phyloP scores from a whole-genome alignment of 2,888 invertebrate genomes.

The Dromius quadrimaculatus region DNA sequence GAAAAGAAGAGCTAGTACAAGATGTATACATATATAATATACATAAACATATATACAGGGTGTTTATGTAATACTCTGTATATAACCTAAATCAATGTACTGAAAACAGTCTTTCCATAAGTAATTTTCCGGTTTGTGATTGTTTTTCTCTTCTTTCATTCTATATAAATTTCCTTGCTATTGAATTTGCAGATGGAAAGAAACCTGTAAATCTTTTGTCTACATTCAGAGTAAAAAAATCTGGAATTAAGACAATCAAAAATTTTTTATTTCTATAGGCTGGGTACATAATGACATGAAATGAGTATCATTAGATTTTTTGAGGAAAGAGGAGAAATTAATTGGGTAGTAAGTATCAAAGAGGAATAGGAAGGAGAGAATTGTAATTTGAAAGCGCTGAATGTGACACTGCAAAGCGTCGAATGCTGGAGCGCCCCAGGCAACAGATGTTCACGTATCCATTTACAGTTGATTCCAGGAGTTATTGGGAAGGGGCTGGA shows the following conservation, averaged over 20 bases:
- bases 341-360: conserved; percentile 25
- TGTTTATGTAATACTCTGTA: too few relatives aligned
- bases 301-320: conserved; percentile 28
- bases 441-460: conserved; percentile 42
- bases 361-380: neutral
- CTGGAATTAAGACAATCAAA: conserved; percentile 22
- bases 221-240: conserved; percentile 32
- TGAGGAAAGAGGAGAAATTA: conserved; percentile 15
- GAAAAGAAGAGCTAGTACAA: too few relatives aligned
- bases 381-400: neutral
- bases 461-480: conserved; percentile 34
- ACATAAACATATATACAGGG: too few relatives aligned
- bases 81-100: too few relatives aligned
- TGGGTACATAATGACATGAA: conserved; percentile 43
- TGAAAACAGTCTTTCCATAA: too few relatives aligned
- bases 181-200: conserved; percentile 40
- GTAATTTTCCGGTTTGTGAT: conserved; percentile 37
- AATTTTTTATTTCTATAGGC: conserved; percentile 22
- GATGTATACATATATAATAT: too few relatives aligned
- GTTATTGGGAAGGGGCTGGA: conserved; percentile 21
- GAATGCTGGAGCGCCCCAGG: conserved; percentile 21
- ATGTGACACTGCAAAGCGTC: conserved; percentile 2
- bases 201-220: conserved; percentile 42
- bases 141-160: conserved; percentile 41
- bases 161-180: conserved; percentile 26